Percentiles rank a stretch among this genome's conserved stretches.
Conservation (phyloP, 2,797 vertebrate genomes). For the Alca torda region DNA sequence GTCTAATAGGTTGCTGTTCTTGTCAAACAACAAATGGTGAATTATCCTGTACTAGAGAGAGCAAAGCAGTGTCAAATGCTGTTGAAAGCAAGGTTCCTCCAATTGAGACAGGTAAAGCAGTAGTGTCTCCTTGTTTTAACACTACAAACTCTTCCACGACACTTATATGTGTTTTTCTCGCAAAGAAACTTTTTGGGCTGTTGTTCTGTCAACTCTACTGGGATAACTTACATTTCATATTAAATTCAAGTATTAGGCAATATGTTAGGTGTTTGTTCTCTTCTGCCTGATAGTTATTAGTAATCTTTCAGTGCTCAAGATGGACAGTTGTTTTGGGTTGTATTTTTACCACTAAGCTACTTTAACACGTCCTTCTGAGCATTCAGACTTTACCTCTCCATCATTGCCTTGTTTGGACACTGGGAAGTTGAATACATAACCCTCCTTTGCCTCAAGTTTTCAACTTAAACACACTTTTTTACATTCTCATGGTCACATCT, state of each 20-base stretch:
- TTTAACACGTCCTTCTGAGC: not conserved
- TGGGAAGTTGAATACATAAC: not conserved
- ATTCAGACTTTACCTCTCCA: not conserved
- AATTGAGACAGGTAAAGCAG: slow-evolving; percentile 79
- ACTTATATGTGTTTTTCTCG: not conserved
- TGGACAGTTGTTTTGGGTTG: not conserved
- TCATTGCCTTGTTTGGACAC: not conserved
- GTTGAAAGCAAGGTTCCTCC: slow-evolving; percentile 55
- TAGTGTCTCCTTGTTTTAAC: not conserved
- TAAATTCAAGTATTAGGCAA: not conserved
- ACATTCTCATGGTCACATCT: not conserved
- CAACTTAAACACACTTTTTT: not conserved
- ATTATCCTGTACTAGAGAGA: slow-evolving; percentile 65
- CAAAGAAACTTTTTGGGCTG: not conserved
- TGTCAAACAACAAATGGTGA: slow-evolving; percentile 78
- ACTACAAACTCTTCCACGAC: not conserved
- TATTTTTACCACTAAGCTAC: not conserved
- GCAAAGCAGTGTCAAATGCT: slow-evolving; percentile 74
- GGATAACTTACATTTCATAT: not conserved
- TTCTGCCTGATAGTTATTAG: not conserved
- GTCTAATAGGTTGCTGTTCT: slow-evolving; percentile 83
- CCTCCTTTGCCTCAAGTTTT: not conserved
- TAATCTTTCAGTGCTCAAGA: not conserved
- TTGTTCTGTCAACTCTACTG: not conserved
- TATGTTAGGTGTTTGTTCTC: not conserved